These are phyloP conservation scores for Callinectes sapidus DNA, from an alignment of 2,888 invertebrate genomes.

Conservation along the genomic window DNA sequence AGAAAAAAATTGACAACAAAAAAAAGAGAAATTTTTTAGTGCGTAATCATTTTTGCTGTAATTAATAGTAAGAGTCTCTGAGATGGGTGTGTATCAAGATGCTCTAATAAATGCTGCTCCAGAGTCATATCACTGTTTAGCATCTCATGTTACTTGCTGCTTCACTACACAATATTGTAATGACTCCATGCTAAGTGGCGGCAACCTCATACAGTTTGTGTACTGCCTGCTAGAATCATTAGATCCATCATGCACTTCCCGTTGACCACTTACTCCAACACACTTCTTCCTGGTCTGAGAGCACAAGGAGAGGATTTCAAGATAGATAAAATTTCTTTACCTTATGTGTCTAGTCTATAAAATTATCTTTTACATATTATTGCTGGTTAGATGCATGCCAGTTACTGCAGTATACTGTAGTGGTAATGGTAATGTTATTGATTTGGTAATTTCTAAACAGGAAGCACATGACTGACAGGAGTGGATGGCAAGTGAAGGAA, in stretches of 20 bases:
- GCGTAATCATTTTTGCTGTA: background rate
- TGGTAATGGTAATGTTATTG: background rate
- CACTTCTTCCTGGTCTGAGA: conserved; percentile 55
- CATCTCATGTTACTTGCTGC: background rate
- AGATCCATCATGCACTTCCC: background rate
- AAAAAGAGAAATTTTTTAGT: background rate
- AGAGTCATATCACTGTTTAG: background rate
- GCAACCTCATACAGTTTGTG: background rate
- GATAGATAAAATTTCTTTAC: background rate
- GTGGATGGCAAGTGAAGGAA: background rate
- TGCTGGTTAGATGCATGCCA: background rate
- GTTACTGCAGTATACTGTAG: background rate
- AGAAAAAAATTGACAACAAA: background rate
- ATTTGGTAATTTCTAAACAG: background rate
- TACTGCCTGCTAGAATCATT: background rate
- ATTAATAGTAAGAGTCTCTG: background rate
- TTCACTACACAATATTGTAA: background rate
- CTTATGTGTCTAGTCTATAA: background rate
- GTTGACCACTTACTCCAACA: conserved; percentile 57
- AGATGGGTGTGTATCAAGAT: background rate
- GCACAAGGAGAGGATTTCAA: conserved; percentile 26
- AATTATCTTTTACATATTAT: background rate
- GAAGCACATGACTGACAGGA: background rate
- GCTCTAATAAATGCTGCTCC: background rate
- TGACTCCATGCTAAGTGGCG: background rate